Evolutionary conservation across 2,888 invertebrate genomes (phyloP), one percentile per base, ranked within the genome.

Genomic region (Deilephila porcellus): DNA sequence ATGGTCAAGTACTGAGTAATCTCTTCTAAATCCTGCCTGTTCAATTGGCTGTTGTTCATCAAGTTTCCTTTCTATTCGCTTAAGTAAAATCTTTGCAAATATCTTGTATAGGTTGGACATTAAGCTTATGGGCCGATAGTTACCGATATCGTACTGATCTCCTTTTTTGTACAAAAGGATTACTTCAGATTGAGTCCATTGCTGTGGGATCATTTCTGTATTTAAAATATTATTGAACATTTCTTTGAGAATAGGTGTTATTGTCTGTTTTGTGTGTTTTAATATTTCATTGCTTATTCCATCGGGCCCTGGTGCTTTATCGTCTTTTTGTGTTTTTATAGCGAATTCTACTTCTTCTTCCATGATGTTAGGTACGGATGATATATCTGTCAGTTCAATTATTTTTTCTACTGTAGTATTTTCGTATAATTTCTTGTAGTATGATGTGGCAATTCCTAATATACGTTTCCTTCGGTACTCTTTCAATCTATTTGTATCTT

Each of bases 91-190:
- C 45, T 78, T 79, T 19, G 77, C 75, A 73, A 81, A 80, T 11
- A 80, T 64, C 62, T 81, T 77, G 62, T 80, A 80, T 5, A 81
- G 32, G 59, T 80, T 79, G 25, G 80, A 78, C 78, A 80, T 79
- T 17, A 81, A 74, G 67, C 79, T 79, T 11, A 81, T 80, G 11
- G 77, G 81, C n/a, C 79, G 74, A 32, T 80, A 79, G 71, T 80
- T 80, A 71, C 74, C 76, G 2, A 81, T 78, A 25, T 79, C 76
- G 29, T 78, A 8, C 72, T 78, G 71, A 56, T 81, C 79, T 8
- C 81, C 80, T 76, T 82, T 83, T 62, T 82, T 82, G 63, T 80
- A 81, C 17, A 82, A 60, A 1, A 81, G 77, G 19, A 80, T 79
- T 45, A 81, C 81, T 25, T 79, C 76, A 0, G 78, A 80, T 56